Evolutionary conservation across 2,797 vertebrate genomes (phyloP), one percentile per base, ranked within the genome.

Genomic region (Notolepis coatsorum): DNA sequence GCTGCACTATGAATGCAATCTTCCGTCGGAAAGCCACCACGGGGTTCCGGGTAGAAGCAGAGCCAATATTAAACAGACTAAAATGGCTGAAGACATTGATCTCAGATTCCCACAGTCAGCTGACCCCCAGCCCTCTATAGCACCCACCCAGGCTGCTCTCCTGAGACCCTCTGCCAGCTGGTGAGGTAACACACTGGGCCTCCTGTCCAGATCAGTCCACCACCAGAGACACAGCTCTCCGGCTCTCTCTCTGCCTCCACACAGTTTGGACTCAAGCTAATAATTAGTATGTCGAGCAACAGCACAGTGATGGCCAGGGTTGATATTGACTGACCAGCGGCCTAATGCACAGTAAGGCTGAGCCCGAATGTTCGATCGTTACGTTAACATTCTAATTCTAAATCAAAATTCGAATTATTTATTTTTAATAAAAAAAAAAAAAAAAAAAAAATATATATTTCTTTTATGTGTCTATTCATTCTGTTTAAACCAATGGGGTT

Each of bases 181-280:
- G n/a, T 71, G 33, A 77, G 31, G 41, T 65, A 67, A 79, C 27
- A 18, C 30, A 27, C 28, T 27, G 18, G 24, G 18, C 18, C 39
- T 33, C 42, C 45, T 37, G 41, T 69, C 61, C 24, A 51, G 56
- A n/a, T 33, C 45, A 50, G 43, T 58, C 64, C 20, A 45, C 4
- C 43, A 58, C 25, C n/a, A 18, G 23, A 59, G 43, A 20, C 37
- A 13, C 5, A 27, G 39, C 50, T 30, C 38, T 57, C 20, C 2
- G n/a, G 9, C 18, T 18, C 42, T 52, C 53, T 49, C 5, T 38
- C 18, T 18, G 10, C 43, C 42, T 39, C 2, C 21, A 48, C 13
- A 24, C 45, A 3, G 45, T 21, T n/a, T n/a, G n/a, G n/a, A n/a
- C n/a, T n/a, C n/a, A n/a, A n/a, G n/a, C n/a, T n/a, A n/a, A n/a